phyloP scores from a whole-genome alignment of 2,888 invertebrate species.

The Diplolepis rosae region DNA sequence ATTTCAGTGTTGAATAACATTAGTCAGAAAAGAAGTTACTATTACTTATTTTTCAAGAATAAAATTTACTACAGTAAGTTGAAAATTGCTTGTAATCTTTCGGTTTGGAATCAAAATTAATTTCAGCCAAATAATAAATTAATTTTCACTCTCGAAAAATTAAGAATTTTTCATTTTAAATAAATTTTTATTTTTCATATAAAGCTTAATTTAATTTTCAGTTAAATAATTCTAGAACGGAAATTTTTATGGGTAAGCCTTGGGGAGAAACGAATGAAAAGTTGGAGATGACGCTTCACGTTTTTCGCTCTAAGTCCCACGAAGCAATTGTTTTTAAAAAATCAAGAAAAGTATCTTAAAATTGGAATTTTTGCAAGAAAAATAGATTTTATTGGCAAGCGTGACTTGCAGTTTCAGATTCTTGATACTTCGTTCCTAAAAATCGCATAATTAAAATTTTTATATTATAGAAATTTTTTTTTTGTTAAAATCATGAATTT shows the following conservation, averaged over 20 bases:
- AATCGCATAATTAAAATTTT: background rate
- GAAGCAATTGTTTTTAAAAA: constrained; percentile 1
- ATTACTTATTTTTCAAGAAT: too few species aligned
- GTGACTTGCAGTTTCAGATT: background rate
- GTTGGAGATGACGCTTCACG: background rate
- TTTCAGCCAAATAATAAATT: too few species aligned
- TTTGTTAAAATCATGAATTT: too few species aligned
- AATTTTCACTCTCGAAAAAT: too few species aligned
- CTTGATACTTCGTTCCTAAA: background rate
- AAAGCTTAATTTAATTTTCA: background rate
- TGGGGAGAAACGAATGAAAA: background rate
- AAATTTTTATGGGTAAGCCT: background rate
- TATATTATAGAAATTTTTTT: background rate
- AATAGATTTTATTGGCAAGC: constrained; percentile 9
- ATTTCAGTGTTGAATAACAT: too few species aligned
- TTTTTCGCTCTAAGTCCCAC: background rate
- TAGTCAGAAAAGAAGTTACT: too few species aligned
- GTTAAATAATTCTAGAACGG: background rate
- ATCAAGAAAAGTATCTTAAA: background rate
- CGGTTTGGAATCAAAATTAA: too few species aligned
- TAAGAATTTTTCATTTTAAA: background rate
- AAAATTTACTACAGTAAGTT: too few species aligned
- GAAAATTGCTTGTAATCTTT: too few species aligned
- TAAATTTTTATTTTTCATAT: background rate
- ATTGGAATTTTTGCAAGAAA: constrained; percentile 10